Conservation (phyloP, 2,797 vertebrate genomes). For the Semaprochilodus insignis region DNA sequence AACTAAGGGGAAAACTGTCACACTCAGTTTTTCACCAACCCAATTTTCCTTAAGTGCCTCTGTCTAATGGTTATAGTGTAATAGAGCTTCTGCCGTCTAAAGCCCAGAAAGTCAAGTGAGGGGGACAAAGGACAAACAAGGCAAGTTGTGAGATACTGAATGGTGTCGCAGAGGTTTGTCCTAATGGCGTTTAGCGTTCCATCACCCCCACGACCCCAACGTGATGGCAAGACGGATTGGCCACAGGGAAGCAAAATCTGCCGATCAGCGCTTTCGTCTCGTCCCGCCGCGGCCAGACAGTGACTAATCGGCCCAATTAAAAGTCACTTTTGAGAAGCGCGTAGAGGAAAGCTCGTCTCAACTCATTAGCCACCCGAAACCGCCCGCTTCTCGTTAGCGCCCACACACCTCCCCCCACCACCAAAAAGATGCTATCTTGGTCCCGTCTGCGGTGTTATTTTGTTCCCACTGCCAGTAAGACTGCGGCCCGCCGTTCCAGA, state of each 20-base stretch:
- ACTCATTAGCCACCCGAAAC: conserved; percentile 55
- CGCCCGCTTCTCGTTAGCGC: conserved; percentile 57
- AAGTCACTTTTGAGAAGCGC: conserved; percentile 36
- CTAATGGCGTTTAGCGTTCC: neutral
- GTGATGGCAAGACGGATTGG: neutral
- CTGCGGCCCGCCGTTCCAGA: conserved; percentile 38
- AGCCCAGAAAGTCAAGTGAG: neutral
- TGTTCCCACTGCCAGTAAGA: conserved; percentile 51
- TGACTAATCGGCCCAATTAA: conserved; percentile 61
- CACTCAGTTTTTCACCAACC: too few species aligned
- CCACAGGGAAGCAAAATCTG: neutral
- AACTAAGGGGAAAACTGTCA: too few species aligned
- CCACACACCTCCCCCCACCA: neutral
- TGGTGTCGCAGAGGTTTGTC: neutral
- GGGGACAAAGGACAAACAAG: too few species aligned
- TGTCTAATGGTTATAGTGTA: neutral
- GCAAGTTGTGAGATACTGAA: neutral
- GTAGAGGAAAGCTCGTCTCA: conserved; percentile 29
- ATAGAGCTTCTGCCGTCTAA: neutral
- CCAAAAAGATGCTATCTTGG: conserved; percentile 50
- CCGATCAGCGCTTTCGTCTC: neutral
- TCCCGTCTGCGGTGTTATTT: conserved; percentile 51
- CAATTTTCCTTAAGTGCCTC: too few species aligned
- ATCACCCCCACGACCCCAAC: neutral
- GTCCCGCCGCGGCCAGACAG: conserved; percentile 25